phyloP scores from a whole-genome alignment of 1,140 invertebrate genomes.

The Danaus plexippus region DNA sequence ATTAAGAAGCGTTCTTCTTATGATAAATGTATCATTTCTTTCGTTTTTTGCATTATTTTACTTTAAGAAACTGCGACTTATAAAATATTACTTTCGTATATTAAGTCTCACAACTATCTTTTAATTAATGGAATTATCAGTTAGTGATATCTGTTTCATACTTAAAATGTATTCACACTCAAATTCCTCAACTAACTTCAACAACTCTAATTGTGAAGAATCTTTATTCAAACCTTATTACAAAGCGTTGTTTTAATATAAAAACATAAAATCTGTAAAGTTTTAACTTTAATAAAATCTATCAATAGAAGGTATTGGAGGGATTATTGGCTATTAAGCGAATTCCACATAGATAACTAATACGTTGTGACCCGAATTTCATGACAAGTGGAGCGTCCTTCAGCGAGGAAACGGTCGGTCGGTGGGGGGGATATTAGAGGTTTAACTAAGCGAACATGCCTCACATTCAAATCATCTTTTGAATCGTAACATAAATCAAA shows the following conservation, averaged over 20 bases:
- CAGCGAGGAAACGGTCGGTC: slow-evolving; percentile 16
- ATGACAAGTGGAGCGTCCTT: slow-evolving; percentile 37
- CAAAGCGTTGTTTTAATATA: too few species aligned
- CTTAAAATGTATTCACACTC: too few species aligned
- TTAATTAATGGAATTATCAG: too few species aligned
- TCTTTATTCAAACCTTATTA: too few species aligned
- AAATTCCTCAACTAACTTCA: too few species aligned
- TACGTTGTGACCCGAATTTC: slow-evolving; percentile 58
- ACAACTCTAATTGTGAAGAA: too few species aligned
- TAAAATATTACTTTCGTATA: too few species aligned
- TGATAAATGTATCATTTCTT: slow-evolving; percentile 54
- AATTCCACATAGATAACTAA: slow-evolving; percentile 50
- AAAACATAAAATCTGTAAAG: too few species aligned
- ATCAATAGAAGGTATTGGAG: slow-evolving; percentile 10
- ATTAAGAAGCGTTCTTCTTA: slow-evolving; percentile 50
- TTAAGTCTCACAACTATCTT: too few species aligned
- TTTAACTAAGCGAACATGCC: neutral
- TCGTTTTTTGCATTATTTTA: slow-evolving; percentile 32
- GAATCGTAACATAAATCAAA: slow-evolving; percentile 4
- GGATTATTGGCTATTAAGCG: slow-evolving; percentile 36
- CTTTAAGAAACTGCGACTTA: too few species aligned
- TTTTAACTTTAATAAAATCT: too few species aligned
- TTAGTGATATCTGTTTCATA: too few species aligned
- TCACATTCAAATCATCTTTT: slow-evolving; percentile 1
- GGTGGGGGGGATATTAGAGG: slow-evolving; percentile 11